phyloP scores from a whole-genome alignment of 2,888 invertebrate species.

The Chrysolina americana region DNA sequence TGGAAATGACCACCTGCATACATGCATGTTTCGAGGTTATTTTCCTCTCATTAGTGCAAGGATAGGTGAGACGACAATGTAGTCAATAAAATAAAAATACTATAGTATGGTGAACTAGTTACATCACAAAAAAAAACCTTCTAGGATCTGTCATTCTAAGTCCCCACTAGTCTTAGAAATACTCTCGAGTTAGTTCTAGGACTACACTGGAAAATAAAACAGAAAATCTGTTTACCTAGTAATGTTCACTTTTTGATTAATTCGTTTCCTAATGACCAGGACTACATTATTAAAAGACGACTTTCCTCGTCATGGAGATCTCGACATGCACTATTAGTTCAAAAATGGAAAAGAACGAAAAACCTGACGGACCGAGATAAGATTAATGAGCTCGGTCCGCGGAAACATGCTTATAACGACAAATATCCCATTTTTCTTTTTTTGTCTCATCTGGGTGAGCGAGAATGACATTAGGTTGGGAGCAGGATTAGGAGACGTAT shows the following conservation, averaged over 20 bases:
- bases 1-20: no score
- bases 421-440: not conserved
- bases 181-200: no score
- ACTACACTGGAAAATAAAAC: no score
- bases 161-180: no score
- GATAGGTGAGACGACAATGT: no score
- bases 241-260: not conserved
- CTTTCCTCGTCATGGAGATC: not conserved
- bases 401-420: not conserved
- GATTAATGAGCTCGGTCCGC: not conserved
- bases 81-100: no score
- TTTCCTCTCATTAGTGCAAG: no score
- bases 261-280: not conserved
- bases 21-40: no score
- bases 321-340: constrained; percentile 1
- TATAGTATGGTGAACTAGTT: no score
- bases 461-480: not conserved
- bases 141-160: no score
- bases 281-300: not conserved
- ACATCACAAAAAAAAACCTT: no score
- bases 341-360: not conserved
- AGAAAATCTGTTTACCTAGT: no score
- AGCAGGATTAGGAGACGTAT: not conserved
- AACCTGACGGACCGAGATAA: constrained; percentile 6
- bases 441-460: not conserved